A percentile compares a stretch with the other conserved stretches of the same genome.
phyloP scores from a whole-genome alignment of 2,113 vertebrate genomes.

The Agelaius tricolor region DNA sequence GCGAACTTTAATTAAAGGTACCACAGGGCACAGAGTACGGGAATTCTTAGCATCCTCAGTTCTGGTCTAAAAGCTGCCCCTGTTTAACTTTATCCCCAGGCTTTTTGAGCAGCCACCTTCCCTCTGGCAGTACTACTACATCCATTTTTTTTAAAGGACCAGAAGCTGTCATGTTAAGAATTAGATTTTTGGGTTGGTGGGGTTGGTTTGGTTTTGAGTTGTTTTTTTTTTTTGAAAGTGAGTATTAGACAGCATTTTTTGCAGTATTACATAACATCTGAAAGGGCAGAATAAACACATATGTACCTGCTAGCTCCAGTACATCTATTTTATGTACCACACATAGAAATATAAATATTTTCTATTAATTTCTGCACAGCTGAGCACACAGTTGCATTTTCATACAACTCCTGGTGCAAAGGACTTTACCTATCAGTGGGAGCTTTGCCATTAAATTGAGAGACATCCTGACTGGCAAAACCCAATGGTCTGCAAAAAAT shows the following conservation, averaged over 20 bases:
- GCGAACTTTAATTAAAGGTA: constrained; percentile 66
- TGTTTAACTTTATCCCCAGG: constrained; percentile 40
- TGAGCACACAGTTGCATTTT: not conserved
- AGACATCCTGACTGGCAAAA: not conserved
- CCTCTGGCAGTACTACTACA: constrained; percentile 14
- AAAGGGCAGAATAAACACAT: not conserved
- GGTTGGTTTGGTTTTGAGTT: not conserved
- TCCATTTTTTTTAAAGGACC: constrained; percentile 45
- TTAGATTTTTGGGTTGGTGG: constrained; percentile 51
- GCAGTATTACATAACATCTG: constrained; percentile 24
- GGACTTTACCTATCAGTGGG: not conserved
- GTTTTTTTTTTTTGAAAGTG: not conserved
- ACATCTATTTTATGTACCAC: not conserved
- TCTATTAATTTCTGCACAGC: not conserved
- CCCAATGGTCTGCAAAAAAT: not conserved
- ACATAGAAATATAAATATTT: not conserved
- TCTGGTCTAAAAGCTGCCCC: constrained; percentile 38
- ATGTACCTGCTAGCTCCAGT: not conserved
- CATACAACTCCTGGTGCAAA: not conserved
- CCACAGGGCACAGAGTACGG: constrained; percentile 15
- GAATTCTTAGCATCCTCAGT: constrained; percentile 56
- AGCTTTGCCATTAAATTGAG: not conserved
- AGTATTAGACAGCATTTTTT: constrained; percentile 61
- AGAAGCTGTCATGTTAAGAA: constrained; percentile 62
- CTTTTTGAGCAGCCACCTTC: constrained; percentile 36